Base-by-base conservation (phyloP, 2,113 vertebrate species). In the Daboia siamensis region DNA sequence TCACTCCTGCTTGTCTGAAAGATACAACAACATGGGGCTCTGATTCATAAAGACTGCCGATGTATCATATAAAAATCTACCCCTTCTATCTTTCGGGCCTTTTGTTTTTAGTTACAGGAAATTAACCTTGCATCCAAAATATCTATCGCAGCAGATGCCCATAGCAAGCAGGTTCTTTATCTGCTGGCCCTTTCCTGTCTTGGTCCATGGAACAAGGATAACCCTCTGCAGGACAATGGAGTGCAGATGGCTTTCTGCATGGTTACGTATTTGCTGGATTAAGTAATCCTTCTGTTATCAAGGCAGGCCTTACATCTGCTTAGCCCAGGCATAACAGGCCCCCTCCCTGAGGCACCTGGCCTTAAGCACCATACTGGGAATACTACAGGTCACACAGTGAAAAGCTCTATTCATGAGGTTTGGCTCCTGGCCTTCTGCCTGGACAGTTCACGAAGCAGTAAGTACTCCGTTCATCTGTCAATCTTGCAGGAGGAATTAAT, bases 361-460 rank as follows among this genome's bases (percentile, higher is more conserved):
- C 29, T 86, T 69, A 57, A 2, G 24, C 39, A 39, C 23, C 89
- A 55, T 23, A 46, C 87, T 55, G 69, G 5, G 74, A 89, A 87
- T 54, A 46, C 90, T 86, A 74, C 24, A 69, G 88, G 61, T 93
- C 90, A 91, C 20, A 17, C 84, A 87, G 90, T 87, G 92, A 93
- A 94, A 84, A 94, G 92, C 92, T 88, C 87, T 91, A 84, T 94
- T 93, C 92, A 93, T 12, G 23, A 80, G 48, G 26, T 90, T 61
- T 92, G 89, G 87, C 80, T 61, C 4, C 64, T 64, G 86, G 89
- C 90, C 54, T 2, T 46, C 23, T 39, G 88, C 56, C 86, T 64
- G 69, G 74, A 52, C 91, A 87, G 33, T 91, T 61, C 85, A 91
- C 55, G 59, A 61, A 88, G n/a, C 57, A 24, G 29, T 20, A 6